Conservation (phyloP, 2,113 vertebrate genomes). For the Colistium nudipinnis region DNA sequence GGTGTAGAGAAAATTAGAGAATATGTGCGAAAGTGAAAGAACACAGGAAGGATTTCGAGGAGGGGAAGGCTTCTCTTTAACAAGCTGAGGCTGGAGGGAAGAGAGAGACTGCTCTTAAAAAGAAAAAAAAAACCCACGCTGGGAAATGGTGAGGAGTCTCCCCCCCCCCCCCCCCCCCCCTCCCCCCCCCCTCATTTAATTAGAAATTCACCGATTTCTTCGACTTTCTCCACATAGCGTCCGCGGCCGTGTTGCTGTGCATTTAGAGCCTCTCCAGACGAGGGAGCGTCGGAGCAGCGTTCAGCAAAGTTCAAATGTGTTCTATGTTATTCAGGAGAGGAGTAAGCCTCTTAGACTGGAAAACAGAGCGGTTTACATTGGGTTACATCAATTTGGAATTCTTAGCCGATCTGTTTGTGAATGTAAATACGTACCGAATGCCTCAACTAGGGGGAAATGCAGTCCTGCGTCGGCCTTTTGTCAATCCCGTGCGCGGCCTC, state of each 20-base stretch:
- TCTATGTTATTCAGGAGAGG: conserved; percentile 43
- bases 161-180: neutral
- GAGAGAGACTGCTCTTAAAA: neutral
- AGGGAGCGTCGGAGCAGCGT: conserved; percentile 17
- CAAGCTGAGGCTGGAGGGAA: conserved; percentile 1
- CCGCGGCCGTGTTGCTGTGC: neutral
- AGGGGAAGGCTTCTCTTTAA: conserved; percentile 8
- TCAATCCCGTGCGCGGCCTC: no score
- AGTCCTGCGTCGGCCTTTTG: neutral
- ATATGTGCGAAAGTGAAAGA: conserved; percentile 17
- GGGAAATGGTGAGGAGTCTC: neutral
- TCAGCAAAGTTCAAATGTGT: conserved; percentile 12
- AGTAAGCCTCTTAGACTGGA: conserved; percentile 17
- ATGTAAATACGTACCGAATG: conserved; percentile 17
- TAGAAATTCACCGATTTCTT: conserved; percentile 43
- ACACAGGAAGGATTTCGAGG: neutral
- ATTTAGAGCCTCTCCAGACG: conserved; percentile 23
- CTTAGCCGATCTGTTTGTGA: conserved; percentile 19
- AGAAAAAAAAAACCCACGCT: neutral
- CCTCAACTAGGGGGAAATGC: neutral
- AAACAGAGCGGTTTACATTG: conserved; percentile 32
- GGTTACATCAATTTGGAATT: conserved; percentile 14
- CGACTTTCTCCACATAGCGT: conserved; percentile 7
- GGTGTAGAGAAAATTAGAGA: conserved; percentile 1
- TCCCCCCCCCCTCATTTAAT: conserved; percentile 8